Percentiles rank a stretch among this genome's conserved stretches.
Evolutionary conservation across 2,113 vertebrate genomes (phyloP).

Genomic region (Odontesthes bonariensis): DNA sequence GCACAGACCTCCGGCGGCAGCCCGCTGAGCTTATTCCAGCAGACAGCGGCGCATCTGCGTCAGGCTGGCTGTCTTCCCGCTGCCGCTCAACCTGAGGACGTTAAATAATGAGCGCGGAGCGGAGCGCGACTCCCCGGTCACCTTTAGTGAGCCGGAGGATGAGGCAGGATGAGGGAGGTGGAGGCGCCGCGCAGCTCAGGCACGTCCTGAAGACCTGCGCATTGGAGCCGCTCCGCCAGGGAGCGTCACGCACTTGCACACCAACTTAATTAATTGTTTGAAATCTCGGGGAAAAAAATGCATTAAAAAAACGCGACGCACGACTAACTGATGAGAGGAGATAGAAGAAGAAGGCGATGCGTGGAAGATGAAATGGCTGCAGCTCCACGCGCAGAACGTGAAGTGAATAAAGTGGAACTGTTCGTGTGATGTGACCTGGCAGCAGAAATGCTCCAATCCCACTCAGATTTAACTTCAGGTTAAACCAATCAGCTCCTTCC

Average conservation of each 20-base stretch:
- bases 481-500: too few relatives aligned
- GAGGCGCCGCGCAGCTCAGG: not conserved
- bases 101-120: slow-evolving; percentile 30
- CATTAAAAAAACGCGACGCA: too few relatives aligned
- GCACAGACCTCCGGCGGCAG: too few relatives aligned
- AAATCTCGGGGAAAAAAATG: not conserved
- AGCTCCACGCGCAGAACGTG: too few relatives aligned
- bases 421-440: too few relatives aligned
- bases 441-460: too few relatives aligned
- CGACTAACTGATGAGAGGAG: too few relatives aligned
- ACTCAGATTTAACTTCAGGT: too few relatives aligned
- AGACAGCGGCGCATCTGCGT: slow-evolving; percentile 23
- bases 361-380: too few relatives aligned
- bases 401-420: too few relatives aligned
- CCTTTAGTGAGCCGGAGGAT: slow-evolving; percentile 36
- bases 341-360: too few relatives aligned
- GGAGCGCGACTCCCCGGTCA: slow-evolving; percentile 44
- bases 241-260: not conserved
- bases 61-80: slow-evolving; percentile 5
- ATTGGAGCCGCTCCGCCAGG: not conserved
- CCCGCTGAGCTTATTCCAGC: slow-evolving; percentile 18
- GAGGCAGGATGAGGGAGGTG: not conserved
- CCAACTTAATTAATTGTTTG: not conserved
- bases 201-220: not conserved
- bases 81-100: slow-evolving; percentile 30